Percentiles rank a stretch among this genome's conserved stretches.
These are phyloP conservation scores for Drosophila mayri DNA, from an alignment of 1,140 invertebrate species.

Conservation along the genomic window DNA sequence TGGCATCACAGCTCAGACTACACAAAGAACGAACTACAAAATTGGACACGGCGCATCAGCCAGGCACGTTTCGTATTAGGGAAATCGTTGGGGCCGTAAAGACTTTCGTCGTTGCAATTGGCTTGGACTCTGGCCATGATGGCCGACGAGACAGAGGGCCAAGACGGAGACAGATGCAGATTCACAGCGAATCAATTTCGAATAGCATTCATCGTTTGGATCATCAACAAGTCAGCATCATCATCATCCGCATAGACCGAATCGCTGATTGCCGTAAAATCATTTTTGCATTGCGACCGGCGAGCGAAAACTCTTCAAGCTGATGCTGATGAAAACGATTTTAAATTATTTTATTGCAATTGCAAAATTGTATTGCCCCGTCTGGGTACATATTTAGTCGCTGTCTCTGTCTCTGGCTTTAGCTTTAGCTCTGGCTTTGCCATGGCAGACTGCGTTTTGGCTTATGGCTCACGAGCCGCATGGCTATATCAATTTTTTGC, in stretches of 20 bases:
- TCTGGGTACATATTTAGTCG: slow-evolving; percentile 23
- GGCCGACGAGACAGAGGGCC: slow-evolving; percentile 34
- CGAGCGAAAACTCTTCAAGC: slow-evolving; percentile 69
- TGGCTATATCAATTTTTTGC: slow-evolving; percentile 70
- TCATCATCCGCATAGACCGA: slow-evolving; percentile 30
- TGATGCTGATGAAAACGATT: slow-evolving; percentile 84
- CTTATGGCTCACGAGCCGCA: slow-evolving; percentile 44
- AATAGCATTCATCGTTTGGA: slow-evolving; percentile 75
- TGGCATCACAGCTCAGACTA: slow-evolving; percentile 71
- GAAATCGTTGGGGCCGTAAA: slow-evolving; percentile 65
- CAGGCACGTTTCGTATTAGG: slow-evolving; percentile 80
- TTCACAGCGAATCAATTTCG: slow-evolving; percentile 80
- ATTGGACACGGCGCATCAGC: slow-evolving; percentile 77
- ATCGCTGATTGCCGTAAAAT: slow-evolving; percentile 71
- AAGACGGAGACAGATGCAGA: slow-evolving; percentile 13
- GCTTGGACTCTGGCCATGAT: slow-evolving; percentile 61
- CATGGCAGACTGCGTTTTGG: slow-evolving; percentile 24
- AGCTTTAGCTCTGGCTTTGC: slow-evolving; percentile 16
- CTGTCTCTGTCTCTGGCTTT: slow-evolving; percentile 14
- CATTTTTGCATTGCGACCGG: slow-evolving; percentile 65
- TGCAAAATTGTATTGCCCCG: slow-evolving; percentile 75
- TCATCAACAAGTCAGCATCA: slow-evolving; percentile 58
- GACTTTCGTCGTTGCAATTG: slow-evolving; percentile 60
- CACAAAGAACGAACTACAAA: slow-evolving; percentile 76
- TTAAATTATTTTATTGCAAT: slow-evolving; percentile 84